Evolutionary conservation across 2,113 vertebrate species (phyloP), one percentile per base, ranked within the genome.

Genomic region (Crocuta crocuta): DNA sequence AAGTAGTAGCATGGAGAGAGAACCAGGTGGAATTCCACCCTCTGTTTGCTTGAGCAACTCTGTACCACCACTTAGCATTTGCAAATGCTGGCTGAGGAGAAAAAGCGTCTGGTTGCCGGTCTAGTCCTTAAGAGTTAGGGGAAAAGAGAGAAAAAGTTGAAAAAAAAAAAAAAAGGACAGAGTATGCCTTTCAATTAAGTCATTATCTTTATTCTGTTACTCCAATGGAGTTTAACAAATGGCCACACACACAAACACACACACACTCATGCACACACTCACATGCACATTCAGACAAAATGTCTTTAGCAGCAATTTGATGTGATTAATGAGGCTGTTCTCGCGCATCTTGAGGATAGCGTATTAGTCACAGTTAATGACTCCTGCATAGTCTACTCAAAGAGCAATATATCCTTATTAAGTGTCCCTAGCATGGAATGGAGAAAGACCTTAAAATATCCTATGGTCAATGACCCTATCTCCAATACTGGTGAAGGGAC

Each of bases 301-400:
- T 68, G 66, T 82, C 88, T 74, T 11, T 90, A 97, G 68, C 28
- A 87, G 19, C 76, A 95, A 91, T 82, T 33, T 95, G 78, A 4
- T 4, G 35, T 50, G 92, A 96, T 97, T 98, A 80, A 74, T 97
- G 92, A 97, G 9, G 4, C 15, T 97, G 2, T 5, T 95, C 24
- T 87, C 28, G 93, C 94, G 88, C 86, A 82, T 95, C 98, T 97
- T 26, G 11, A 96, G 95, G 82, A 94, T 5, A 79, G 86, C 95
- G 39, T 97, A 97, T 98, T 98, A 98, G 97, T 98, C 95, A 97
- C 80, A 94, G 95, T 97, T 97, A 95, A 97, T 95, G 97, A 96
- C 95, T 96, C 94, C 80, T 83, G 88, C 84, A 85, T 79, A 91
- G 33, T 19, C 55, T 55, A 33, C 91, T 94, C 74, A 84, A 73